These are phyloP conservation scores for Orientallactaga bullata DNA, from an alignment of 2,113 vertebrate genomes.

Conservation along the genomic window DNA sequence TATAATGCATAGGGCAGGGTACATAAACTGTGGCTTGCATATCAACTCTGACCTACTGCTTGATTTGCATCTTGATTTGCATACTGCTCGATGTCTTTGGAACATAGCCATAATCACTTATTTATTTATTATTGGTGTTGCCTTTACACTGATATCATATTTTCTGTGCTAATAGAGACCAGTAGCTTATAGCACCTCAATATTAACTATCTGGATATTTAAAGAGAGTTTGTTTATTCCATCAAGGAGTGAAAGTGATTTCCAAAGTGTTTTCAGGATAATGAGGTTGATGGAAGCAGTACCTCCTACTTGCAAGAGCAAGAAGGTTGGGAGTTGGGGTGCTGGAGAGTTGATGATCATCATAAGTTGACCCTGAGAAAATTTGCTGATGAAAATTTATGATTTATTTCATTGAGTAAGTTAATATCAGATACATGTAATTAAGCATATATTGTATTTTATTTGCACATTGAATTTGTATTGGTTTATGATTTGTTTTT, in stretches of 20 bases:
- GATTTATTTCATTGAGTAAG: conserved; percentile 27
- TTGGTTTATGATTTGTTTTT: not conserved
- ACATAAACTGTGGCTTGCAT: not conserved
- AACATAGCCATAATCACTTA: not conserved
- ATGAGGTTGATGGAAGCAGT: not conserved
- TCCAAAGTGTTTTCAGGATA: not conserved
- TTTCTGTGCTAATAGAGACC: not conserved
- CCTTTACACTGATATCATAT: not conserved
- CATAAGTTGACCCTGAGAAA: not conserved
- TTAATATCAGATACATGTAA: not conserved
- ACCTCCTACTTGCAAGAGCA: not conserved
- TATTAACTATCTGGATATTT: conserved; percentile 6
- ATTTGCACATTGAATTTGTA: conserved; percentile 16
- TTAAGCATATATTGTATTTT: conserved; percentile 10
- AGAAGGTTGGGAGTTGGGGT: not conserved
- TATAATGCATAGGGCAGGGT: not conserved
- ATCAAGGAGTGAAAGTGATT: not conserved
- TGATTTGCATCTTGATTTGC: not conserved
- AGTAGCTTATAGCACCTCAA: not conserved
- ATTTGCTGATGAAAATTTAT: not conserved
- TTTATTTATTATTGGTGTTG: not conserved
- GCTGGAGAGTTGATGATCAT: not conserved
- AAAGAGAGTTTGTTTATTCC: not conserved
- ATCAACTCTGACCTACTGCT: not conserved
- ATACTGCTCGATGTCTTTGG: not conserved